A percentile compares a stretch with the other conserved stretches of the same genome.
Conservation (phyloP, 1,140 invertebrate species). For the Dufourea novaeangliae region DNA sequence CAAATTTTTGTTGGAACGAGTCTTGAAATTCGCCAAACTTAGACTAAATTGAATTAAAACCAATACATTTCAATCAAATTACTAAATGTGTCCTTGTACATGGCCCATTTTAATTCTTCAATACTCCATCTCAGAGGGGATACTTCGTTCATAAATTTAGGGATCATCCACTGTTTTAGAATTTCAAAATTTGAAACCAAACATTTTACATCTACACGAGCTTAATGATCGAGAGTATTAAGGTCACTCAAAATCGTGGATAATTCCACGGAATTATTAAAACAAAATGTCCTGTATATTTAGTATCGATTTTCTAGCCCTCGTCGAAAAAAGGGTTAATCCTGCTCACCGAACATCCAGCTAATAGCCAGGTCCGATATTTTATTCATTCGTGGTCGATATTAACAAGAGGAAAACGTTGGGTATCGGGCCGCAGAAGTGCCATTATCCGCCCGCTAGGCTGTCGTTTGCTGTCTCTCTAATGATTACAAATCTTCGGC, state of each 20-base stretch:
- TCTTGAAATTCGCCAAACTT: background rate
- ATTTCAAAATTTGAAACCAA: no score
- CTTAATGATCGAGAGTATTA: no score
- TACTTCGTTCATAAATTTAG: no score
- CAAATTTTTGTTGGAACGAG: background rate
- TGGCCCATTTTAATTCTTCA: background rate
- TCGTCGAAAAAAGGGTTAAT: background rate
- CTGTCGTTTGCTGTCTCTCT: conserved; percentile 48
- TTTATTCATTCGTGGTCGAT: conserved; percentile 11
- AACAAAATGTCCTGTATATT: no score
- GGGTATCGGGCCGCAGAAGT: conserved; percentile 41
- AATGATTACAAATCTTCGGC: conserved; percentile 49
- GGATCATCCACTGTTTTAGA: no score
- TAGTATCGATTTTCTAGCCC: background rate
- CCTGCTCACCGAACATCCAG: background rate
- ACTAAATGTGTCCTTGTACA: background rate
- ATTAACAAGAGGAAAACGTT: conserved; percentile 25
- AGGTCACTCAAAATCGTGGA: no score
- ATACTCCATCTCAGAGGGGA: no score
- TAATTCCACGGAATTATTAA: no score
- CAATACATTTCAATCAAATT: conserved; percentile 1
- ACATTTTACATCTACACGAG: no score
- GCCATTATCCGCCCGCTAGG: conserved; percentile 46
- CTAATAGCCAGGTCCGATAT: background rate
- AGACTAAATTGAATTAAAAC: background rate